Evolutionary conservation across 2,113 vertebrate genomes (phyloP).

Genomic region (Eurystomus gularis): DNA sequence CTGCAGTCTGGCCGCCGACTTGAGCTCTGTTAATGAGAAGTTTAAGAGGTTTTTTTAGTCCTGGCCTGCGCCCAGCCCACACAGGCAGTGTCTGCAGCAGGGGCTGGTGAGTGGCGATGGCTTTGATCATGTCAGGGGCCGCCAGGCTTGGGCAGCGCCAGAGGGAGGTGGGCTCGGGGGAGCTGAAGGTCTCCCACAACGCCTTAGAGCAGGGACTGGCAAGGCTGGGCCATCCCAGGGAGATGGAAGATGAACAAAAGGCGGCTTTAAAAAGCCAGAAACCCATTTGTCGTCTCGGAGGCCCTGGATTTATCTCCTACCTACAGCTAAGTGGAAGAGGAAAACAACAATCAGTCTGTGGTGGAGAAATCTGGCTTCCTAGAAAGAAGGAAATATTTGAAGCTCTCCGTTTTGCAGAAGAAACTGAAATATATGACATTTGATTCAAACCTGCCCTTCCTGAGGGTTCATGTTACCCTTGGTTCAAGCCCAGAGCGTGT

Average conservation of each 20-base stretch:
- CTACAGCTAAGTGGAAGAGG: not conserved
- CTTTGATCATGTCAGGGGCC: not conserved
- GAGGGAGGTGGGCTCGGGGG: not conserved
- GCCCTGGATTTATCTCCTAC: not conserved
- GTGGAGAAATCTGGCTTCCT: not conserved
- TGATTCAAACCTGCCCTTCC: not conserved
- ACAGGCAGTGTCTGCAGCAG: accelerated
- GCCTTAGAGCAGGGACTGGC: not conserved
- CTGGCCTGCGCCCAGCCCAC: not conserved
- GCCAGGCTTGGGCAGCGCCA: not conserved
- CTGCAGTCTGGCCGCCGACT: not conserved
- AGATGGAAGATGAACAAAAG: not conserved
- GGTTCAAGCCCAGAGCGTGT: not conserved
- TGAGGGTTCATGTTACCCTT: not conserved
- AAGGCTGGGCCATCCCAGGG: not conserved
- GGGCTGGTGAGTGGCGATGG: accelerated
- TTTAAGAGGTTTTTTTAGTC: not conserved
- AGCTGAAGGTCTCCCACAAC: not conserved
- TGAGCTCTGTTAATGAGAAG: not conserved
- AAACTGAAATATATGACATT: not conserved
- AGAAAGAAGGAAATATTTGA: not conserved
- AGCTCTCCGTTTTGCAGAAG: not conserved
- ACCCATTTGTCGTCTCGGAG: not conserved
- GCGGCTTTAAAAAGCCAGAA: not conserved
- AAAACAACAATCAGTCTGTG: not conserved